A percentile compares a stretch with the other conserved stretches of the same genome.
Conservation (phyloP, 2,113 vertebrate genomes). For the Nannospalax galili region DNA sequence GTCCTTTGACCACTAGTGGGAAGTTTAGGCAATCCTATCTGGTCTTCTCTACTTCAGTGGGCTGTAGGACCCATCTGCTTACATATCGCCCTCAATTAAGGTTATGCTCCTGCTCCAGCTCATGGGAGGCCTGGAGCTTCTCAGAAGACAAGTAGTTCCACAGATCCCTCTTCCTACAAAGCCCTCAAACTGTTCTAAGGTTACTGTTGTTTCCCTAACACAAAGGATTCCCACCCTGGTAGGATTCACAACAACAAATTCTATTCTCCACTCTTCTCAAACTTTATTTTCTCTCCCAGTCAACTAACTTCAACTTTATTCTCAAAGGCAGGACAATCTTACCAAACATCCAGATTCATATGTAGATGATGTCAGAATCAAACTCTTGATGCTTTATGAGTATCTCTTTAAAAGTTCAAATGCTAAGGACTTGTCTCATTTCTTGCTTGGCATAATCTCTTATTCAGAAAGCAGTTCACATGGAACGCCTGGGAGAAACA, state of each 20-base stretch:
- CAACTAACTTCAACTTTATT: slow-evolving; percentile 29
- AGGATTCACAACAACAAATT: not conserved
- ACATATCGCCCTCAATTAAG: not conserved
- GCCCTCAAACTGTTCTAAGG: not conserved
- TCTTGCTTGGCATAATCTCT: not conserved
- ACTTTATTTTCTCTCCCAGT: not conserved
- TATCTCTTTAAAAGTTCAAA: slow-evolving; percentile 23
- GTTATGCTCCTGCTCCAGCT: not conserved
- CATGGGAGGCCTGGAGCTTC: not conserved
- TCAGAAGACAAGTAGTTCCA: not conserved
- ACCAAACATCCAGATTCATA: slow-evolving; percentile 15
- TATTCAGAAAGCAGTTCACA: not conserved
- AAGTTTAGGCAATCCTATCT: not conserved
- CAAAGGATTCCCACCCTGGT: not conserved
- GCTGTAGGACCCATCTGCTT: not conserved
- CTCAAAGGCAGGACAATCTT: not conserved
- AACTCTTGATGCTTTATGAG: slow-evolving; percentile 25
- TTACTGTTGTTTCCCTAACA: not conserved
- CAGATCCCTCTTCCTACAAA: not conserved
- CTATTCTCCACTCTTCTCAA: not conserved
- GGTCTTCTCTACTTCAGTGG: not conserved
- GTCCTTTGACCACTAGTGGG: not conserved
- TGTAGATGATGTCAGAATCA: slow-evolving; percentile 16
- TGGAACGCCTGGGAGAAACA: not conserved
- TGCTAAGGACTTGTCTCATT: slow-evolving; percentile 18